Evolutionary conservation across 2,888 invertebrate genomes (phyloP).

Genomic region (Tromatobia lineatoria): DNA sequence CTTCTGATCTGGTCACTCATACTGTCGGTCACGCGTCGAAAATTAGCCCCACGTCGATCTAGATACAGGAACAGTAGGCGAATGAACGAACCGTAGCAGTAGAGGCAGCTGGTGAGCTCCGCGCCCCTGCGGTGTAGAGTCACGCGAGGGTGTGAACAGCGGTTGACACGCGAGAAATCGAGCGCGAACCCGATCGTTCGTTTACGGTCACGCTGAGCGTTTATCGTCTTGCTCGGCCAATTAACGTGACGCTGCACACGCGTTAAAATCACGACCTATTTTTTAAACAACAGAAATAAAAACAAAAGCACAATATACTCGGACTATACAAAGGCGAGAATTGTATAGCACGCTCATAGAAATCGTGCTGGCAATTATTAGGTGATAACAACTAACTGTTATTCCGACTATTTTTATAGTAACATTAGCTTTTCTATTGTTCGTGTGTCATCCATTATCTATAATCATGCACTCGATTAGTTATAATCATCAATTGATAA

Average conservation of each 20-base stretch:
- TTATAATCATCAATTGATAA: no score
- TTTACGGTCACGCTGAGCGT: constrained; percentile 63
- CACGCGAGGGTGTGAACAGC: constrained; percentile 78
- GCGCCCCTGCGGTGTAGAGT: constrained; percentile 73
- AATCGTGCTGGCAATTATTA: neutral
- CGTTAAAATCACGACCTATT: constrained; percentile 52
- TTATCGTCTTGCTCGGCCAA: constrained; percentile 57
- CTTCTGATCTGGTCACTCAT: constrained; percentile 6
- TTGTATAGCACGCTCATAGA: constrained; percentile 3
- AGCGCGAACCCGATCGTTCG: constrained; percentile 41
- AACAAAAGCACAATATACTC: neutral
- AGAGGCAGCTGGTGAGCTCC: constrained; percentile 57
- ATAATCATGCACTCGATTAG: no score
- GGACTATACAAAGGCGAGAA: neutral
- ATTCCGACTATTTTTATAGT: neutral
- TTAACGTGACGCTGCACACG: constrained; percentile 62
- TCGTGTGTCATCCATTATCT: no score
- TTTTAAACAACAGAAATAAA: constrained; percentile 22
- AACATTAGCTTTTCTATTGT: neutral
- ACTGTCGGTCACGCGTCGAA: constrained; percentile 66
- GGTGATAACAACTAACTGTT: neutral
- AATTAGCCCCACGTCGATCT: constrained; percentile 70
- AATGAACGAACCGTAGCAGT: constrained; percentile 73
- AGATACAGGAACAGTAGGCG: constrained; percentile 55
- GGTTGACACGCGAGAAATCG: constrained; percentile 71